Percentiles rank a stretch among this genome's conserved stretches.
These are phyloP conservation scores for Paramuricea clavata DNA, from an alignment of 92 coral and sea anemone genomes.

Conservation along the genomic window DNA sequence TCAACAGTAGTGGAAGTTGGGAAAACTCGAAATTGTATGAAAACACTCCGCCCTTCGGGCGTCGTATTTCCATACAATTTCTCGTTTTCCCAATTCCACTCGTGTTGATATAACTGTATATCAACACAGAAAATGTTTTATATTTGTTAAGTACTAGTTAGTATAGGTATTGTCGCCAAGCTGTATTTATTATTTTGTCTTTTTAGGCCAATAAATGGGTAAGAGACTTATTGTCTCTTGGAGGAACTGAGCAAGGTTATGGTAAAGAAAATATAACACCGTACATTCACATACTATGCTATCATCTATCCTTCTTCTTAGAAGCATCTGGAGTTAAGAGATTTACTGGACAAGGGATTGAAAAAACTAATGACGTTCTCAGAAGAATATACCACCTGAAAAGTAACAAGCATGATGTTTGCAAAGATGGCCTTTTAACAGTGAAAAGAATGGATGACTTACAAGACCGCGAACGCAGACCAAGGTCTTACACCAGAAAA, in stretches of 20 bases:
- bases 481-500: neutral
- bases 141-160: too few species aligned
- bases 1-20: too few species aligned
- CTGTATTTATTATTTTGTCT: too few species aligned
- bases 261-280: constrained; percentile 7
- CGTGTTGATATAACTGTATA: too few species aligned
- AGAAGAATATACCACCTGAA: neutral
- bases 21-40: too few species aligned
- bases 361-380: neutral
- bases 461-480: constrained; percentile 5
- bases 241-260: constrained; percentile 20
- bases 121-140: too few species aligned
- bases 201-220: neutral
- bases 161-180: too few species aligned
- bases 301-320: constrained; percentile 19
- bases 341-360: constrained; percentile 24
- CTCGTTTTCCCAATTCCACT: too few species aligned
- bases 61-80: too few species aligned
- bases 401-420: constrained; percentile 18
- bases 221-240: neutral
- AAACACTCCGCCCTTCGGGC: too few species aligned
- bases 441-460: constrained; percentile 27
- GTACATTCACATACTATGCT: neutral
- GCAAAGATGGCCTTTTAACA: neutral
- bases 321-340: constrained; percentile 4